Base-by-base conservation (phyloP, 2,797 vertebrate genomes). In the Natrix natrix region DNA sequence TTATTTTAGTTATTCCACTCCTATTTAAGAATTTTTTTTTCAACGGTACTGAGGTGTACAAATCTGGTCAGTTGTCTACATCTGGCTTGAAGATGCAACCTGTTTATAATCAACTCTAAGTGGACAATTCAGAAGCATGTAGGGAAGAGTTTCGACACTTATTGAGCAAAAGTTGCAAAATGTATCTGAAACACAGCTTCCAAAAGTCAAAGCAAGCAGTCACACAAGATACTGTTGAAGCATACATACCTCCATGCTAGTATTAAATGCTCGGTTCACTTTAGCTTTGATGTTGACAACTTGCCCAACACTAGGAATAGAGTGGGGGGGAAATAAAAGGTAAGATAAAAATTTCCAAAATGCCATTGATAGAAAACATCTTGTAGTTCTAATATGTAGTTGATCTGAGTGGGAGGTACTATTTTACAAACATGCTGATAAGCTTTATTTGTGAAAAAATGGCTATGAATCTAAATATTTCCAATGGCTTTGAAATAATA, bases 221-320 rank as follows among this genome's bases (percentile, higher is more conserved):
- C 37, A 26, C 8, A 10, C 20, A 28, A 59, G 37, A 59, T 5
- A 22, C 16, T 2, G 43, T 12, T 60, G 57, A 0, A 0, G 17
- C 74, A 92, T 90, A 98, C 98, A 96, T 94, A 99, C 99, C 99
- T 99, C 99, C 99, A 99, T 99, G 96, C 99, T 99, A 93, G 98
- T 98, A 28, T 98, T 99, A 96, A 99, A 99, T 92, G 99, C 99
- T 97, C 99, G 98, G 97, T 99, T 99, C 97, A 99, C 99, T 97
- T 99, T 99, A 94, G 99, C 99, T 96, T 98, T 99, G 97, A 99
- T 99, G 97, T 98, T 99, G 95, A 99, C 99, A 66, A 99, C 99
- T 87, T 99, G 99, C 92, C 99, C 99, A 0, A 99, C 98, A 0
- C 99, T 99, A 96, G 74, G 26, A 54, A 93, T 48, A 66, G 2